Base-by-base conservation (phyloP, 2,797 vertebrate genomes). In the Astyanax mexicanus region DNA sequence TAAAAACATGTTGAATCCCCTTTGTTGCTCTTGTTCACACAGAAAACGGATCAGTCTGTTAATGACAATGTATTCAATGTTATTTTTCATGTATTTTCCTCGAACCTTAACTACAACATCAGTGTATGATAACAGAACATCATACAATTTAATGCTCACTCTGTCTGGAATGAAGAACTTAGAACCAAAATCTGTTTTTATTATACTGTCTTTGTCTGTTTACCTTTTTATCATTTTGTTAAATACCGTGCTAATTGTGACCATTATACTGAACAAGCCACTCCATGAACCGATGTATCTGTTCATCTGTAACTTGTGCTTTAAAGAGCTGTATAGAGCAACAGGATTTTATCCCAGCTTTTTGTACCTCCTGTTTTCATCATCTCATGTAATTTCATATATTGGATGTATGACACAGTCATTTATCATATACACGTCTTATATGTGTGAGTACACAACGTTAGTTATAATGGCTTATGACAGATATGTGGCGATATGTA, bases 401-500 rank as follows among this genome's bases (percentile, higher is more conserved):
- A 40, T 1, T 40, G 58, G 11, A 40, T 79, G 78, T 66, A 7
- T 73, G 17, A 0, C 69, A 15, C 78, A 79, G 57, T 32, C 23
- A 4, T 54, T 1, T 75, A 45, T 79, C 40, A 79, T 79, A 8
- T 79, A 79, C 23, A 60, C 58, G 19, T 71, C 58, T 70, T 57
- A 75, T 45, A 25, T 70, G 13, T 65, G 7, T 44, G 90, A 92
- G 79, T 84, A 89, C 44, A 77, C 55, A 12, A 82, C 87, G 44
- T 79, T 92, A 40, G 86, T 88, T 9, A 74, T 88, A 1, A 91
- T 91, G 91, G 85, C 83, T 57, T 92, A 90, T 27, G 87, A 92
- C 71, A 84, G 91, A 77, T 91, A 87, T 55, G 15, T 84, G 17
- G 88, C 91, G 1, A 91, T 92, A 74, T 90, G 88, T 66, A 40